These are phyloP conservation scores for Trichoplusia ni DNA, from an alignment of 1,140 invertebrate species.

Conservation along the genomic window DNA sequence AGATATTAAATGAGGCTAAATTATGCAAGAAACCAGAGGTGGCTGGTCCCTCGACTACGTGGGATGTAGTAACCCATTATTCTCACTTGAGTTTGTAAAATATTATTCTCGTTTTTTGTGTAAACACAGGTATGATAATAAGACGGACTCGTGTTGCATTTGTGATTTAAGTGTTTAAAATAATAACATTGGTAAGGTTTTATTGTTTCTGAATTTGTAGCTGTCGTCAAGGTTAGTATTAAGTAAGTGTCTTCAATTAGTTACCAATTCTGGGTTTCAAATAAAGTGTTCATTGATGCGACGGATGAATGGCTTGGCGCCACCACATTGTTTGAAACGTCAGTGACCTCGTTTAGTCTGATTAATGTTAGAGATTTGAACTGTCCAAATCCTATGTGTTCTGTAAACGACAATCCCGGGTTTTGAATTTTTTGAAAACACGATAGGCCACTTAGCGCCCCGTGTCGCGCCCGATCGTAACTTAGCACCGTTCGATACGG, in stretches of 20 bases:
- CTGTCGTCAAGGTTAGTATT: too few relatives aligned
- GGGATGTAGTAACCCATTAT: neutral
- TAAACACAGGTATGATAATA: neutral
- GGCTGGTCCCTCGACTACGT: neutral
- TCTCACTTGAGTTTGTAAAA: neutral
- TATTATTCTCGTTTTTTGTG: neutral
- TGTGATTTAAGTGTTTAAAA: too few relatives aligned
- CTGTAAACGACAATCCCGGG: slow-evolving; percentile 50
- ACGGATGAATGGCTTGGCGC: slow-evolving; percentile 37
- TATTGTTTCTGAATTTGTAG: too few relatives aligned
- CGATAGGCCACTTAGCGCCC: slow-evolving; percentile 70
- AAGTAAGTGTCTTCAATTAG: too few relatives aligned
- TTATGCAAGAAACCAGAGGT: slow-evolving; percentile 4
- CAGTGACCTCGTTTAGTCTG: slow-evolving; percentile 51
- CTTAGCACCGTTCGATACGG: slow-evolving; percentile 69
- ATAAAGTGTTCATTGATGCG: neutral
- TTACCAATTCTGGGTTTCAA: too few relatives aligned
- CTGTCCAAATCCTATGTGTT: slow-evolving; percentile 48
- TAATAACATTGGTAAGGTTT: too few relatives aligned
- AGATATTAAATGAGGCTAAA: neutral
- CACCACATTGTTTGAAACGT: slow-evolving; percentile 36
- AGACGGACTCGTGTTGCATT: too few relatives aligned
- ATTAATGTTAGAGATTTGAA: slow-evolving; percentile 51
- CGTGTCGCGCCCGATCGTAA: slow-evolving; percentile 64
- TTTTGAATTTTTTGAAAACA: slow-evolving; percentile 69